phyloP scores from a whole-genome alignment of 2,797 vertebrate species.

The Podarcis siculus region DNA sequence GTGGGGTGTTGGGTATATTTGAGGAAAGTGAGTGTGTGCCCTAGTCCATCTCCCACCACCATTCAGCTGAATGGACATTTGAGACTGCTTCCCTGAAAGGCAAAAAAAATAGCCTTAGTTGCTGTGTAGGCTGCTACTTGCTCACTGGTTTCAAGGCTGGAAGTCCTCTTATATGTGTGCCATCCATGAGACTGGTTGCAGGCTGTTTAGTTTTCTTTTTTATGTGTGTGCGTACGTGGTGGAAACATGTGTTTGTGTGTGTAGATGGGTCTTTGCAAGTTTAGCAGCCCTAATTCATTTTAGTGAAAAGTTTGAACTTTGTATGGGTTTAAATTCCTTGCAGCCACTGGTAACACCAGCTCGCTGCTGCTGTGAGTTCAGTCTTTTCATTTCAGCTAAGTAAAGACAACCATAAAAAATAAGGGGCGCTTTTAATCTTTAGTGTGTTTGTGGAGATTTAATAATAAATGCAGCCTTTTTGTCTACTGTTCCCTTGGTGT shows the following conservation, averaged over 20 bases:
- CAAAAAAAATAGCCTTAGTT: background rate
- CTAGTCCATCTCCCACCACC: background rate
- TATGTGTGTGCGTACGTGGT: too few relatives aligned
- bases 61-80: background rate
- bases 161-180: background rate
- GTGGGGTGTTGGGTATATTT: background rate
- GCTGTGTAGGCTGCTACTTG: background rate
- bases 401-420: background rate
- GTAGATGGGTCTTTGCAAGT: too few relatives aligned
- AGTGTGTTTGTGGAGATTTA: background rate
- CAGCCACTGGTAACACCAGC: background rate
- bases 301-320: background rate
- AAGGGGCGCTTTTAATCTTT: background rate
- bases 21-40: background rate
- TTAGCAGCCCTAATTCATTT: background rate
- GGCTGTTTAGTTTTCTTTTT: too few relatives aligned
- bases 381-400: background rate
- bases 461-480: background rate
- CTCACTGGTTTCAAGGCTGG: background rate
- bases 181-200: background rate
- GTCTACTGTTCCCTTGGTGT: background rate
- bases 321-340: background rate
- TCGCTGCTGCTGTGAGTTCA: background rate
- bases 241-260: background rate
- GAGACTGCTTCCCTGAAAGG: background rate